Conservation (phyloP, 2,797 vertebrate species). For the Spinus olivaceus region DNA sequence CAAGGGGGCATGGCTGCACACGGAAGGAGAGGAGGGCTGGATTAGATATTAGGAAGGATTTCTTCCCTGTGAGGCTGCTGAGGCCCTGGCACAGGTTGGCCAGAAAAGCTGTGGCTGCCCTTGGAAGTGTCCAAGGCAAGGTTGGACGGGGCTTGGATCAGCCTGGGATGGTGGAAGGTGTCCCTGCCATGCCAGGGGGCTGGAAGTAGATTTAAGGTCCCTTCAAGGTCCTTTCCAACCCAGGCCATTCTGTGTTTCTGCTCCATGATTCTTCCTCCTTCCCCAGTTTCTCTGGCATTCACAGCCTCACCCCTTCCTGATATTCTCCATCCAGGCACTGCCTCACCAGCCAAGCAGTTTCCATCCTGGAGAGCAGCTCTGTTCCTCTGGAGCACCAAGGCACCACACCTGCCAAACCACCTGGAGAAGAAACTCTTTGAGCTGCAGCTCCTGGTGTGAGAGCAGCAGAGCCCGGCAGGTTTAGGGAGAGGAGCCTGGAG, state of each 20-base stretch:
- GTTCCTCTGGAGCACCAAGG: neutral
- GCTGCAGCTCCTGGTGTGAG: neutral
- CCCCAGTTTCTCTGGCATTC: neutral
- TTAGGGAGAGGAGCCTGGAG: neutral
- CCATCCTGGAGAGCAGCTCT: neutral
- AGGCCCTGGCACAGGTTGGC: neutral
- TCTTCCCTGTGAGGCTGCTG: fast-evolving
- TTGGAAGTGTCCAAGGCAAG: neutral
- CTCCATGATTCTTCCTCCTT: neutral
- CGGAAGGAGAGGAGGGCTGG: neutral
- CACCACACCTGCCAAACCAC: neutral
- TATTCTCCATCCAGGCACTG: neutral
- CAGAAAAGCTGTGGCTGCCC: neutral
- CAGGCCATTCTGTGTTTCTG: neutral
- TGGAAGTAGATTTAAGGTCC: fast-evolving
- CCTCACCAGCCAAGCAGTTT: neutral
- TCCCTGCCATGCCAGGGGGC: neutral
- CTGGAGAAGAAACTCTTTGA: neutral
- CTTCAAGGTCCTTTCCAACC: too few relatives aligned
- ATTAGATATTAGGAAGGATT: neutral
- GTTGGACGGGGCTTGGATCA: fast-evolving
- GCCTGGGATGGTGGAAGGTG: fast-evolving
- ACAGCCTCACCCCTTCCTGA: neutral
- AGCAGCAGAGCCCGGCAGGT: neutral
- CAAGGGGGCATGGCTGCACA: neutral